phyloP scores from a whole-genome alignment of 92 coral and sea anemone species.

The Plumapathes pennacea region DNA sequence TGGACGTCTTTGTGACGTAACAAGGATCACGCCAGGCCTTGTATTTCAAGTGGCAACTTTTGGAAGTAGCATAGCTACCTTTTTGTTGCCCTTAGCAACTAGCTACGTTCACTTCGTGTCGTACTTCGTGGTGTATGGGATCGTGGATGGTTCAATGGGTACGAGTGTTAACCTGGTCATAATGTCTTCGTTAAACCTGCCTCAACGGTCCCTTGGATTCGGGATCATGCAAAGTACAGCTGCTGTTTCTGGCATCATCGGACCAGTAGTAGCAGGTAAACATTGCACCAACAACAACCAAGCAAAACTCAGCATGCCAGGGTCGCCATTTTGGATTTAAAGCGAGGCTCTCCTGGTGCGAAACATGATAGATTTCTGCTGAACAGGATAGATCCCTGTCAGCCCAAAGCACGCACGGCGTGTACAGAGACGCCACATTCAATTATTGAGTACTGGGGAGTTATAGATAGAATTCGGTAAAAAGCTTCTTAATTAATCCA shows the following conservation, averaged over 20 bases:
- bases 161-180: constrained; percentile 11
- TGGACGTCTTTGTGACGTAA: constrained; percentile 42
- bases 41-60: constrained; percentile 18
- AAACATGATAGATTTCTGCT: too few relatives aligned
- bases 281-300: not conserved
- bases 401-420: too few relatives aligned
- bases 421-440: too few relatives aligned
- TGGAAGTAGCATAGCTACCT: constrained; percentile 28
- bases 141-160: constrained; percentile 20
- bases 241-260: constrained; percentile 5
- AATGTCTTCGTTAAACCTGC: constrained; percentile 6
- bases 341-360: too few relatives aligned
- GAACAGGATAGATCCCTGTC: too few relatives aligned
- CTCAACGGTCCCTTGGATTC: constrained; percentile 4
- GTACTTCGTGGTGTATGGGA: constrained; percentile 15
- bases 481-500: too few relatives aligned
- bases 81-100: constrained; percentile 18
- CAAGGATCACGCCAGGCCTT: constrained; percentile 7
- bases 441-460: too few relatives aligned
- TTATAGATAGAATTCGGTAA: too few relatives aligned
- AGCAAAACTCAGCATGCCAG: not conserved
- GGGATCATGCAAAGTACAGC: constrained; percentile 1
- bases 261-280: constrained; percentile 29
- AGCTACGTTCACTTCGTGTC: constrained; percentile 14
- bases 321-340: too few relatives aligned